These are phyloP conservation scores for Cyprinodon variegatus DNA, from an alignment of 2,113 vertebrate genomes.

Conservation along the genomic window DNA sequence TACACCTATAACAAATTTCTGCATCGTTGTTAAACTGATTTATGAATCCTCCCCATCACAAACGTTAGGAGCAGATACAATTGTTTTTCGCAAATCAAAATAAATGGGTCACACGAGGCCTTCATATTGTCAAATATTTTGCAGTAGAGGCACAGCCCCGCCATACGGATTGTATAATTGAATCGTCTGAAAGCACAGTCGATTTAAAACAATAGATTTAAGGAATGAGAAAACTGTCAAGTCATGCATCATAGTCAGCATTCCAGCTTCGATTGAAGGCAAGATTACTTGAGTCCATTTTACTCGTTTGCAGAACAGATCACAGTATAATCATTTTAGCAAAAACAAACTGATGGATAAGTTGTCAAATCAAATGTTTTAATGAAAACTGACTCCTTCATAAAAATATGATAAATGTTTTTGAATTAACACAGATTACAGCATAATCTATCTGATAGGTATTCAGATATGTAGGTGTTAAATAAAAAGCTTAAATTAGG, in stretches of 20 bases:
- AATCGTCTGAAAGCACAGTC: slow-evolving; percentile 81
- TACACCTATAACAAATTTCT: slow-evolving; percentile 35
- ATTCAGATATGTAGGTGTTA: slow-evolving; percentile 34
- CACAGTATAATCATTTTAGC: slow-evolving; percentile 1
- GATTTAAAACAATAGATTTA: slow-evolving; percentile 88
- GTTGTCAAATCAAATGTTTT: slow-evolving; percentile 28
- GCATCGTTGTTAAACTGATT: slow-evolving; percentile 58
- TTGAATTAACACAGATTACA: slow-evolving; percentile 16
- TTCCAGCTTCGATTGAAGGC: slow-evolving; percentile 57
- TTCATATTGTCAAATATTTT: slow-evolving; percentile 82
- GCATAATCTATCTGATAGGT: slow-evolving; percentile 1
- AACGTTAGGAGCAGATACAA: slow-evolving; percentile 78
- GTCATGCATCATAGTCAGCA: slow-evolving; percentile 74
- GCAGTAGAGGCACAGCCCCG: slow-evolving; percentile 77
- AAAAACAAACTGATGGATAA: slow-evolving; percentile 2
- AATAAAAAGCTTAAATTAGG: slow-evolving; percentile 16
- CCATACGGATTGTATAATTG: slow-evolving; percentile 86
- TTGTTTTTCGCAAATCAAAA: slow-evolving; percentile 82
- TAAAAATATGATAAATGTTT: slow-evolving; percentile 20
- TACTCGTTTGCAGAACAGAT: slow-evolving; percentile 53
- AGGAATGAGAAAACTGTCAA: slow-evolving; percentile 73
- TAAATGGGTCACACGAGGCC: slow-evolving; percentile 83
- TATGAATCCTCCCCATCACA: slow-evolving; percentile 68
- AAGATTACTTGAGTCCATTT: slow-evolving; percentile 61
- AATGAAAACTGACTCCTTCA: slow-evolving; percentile 8